These are phyloP conservation scores for Meloe dianella DNA, from an alignment of 2,888 invertebrate species.

Conservation along the genomic window DNA sequence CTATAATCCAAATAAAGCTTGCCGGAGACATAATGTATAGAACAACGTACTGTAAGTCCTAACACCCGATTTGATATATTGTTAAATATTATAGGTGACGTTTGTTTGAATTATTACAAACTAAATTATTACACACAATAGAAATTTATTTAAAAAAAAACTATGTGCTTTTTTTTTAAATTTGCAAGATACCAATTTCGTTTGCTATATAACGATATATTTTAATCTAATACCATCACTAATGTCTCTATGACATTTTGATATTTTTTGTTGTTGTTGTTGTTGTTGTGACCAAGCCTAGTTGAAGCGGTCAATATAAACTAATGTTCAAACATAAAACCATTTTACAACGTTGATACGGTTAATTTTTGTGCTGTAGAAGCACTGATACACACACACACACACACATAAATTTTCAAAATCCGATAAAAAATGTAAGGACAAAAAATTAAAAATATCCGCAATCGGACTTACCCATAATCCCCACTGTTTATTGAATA, in stretches of 20 bases:
- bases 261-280: background rate
- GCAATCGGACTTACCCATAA: background rate
- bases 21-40: constrained; percentile 31
- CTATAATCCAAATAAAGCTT: constrained; percentile 35
- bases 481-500: too few relatives aligned
- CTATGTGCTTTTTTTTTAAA: background rate
- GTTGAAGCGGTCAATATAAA: constrained; percentile 5
- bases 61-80: constrained; percentile 31
- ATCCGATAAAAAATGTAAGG: background rate
- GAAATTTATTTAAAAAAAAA: background rate
- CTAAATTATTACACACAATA: constrained; percentile 22
- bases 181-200: background rate
- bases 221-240: constrained; percentile 6
- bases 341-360: constrained; percentile 11
- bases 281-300: background rate
- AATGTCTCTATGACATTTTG: constrained; percentile 3
- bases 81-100: constrained; percentile 33
- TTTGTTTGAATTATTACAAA: constrained; percentile 30
- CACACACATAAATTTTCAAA: background rate
- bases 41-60: constrained; percentile 25
- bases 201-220: background rate
- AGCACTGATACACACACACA: background rate
- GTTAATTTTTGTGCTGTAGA: constrained; percentile 8
- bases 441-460: background rate
- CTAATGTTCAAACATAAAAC: constrained; percentile 11